Evolutionary conservation across 2,113 vertebrate genomes (phyloP).

Genomic region (Ictalurus furcatus): DNA sequence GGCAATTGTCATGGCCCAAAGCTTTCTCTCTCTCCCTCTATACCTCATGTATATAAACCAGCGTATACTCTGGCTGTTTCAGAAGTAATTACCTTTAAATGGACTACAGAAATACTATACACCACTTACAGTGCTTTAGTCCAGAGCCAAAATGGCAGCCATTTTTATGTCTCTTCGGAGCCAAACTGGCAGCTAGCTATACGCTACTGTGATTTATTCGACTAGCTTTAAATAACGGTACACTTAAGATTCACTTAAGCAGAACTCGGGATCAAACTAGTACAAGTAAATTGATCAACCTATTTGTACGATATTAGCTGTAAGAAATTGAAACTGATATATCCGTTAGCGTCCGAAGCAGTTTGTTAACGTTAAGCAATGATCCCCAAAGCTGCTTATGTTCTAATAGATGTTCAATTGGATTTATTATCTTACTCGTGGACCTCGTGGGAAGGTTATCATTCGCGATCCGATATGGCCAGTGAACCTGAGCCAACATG

Average conservation of each 20-base stretch:
- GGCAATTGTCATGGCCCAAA: not conserved
- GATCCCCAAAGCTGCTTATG: not conserved
- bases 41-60: not conserved
- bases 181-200: conserved; percentile 33
- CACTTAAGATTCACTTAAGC: conserved; percentile 24
- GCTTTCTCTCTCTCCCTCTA: not conserved
- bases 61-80: not conserved
- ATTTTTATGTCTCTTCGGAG: not conserved
- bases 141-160: conserved; percentile 37
- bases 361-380: not conserved
- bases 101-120: conserved; percentile 1
- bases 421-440: not conserved
- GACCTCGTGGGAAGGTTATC: not conserved
- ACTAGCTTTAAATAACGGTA: not conserved
- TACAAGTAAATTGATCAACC: not conserved
- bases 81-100: conserved; percentile 27
- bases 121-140: not conserved
- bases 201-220: not conserved
- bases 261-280: not conserved
- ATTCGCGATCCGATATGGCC: not conserved
- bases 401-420: not conserved
- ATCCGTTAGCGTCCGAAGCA: not conserved
- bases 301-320: not conserved
- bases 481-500: not conserved
- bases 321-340: not conserved